These are phyloP conservation scores for Chironomus striatipennis DNA, from an alignment of 1,140 invertebrate species.

Conservation along the genomic window DNA sequence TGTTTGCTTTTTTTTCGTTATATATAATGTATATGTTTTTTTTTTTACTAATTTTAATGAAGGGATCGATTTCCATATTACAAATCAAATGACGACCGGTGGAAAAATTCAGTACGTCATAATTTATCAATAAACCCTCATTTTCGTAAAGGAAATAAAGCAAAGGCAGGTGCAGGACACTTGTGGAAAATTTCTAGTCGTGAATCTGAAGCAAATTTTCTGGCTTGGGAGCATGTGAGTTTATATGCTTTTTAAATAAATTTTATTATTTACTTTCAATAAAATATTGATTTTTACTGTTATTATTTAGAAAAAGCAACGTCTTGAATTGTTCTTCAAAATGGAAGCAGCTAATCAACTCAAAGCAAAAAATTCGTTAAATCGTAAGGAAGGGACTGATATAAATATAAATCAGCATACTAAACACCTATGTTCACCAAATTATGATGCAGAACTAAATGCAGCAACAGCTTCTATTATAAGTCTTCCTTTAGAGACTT, in stretches of 20 bases:
- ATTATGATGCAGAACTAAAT: slow-evolving; percentile 13
- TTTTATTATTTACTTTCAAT: too few species aligned
- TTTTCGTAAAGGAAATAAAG: slow-evolving; percentile 76
- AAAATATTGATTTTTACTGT: too few species aligned
- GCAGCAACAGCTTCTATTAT: slow-evolving; percentile 8
- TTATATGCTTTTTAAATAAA: too few species aligned
- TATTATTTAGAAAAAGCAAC: slow-evolving; percentile 40
- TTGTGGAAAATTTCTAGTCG: slow-evolving; percentile 70
- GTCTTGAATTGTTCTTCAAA: slow-evolving; percentile 40
- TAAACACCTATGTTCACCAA: background rate
- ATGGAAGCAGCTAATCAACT: slow-evolving; percentile 37
- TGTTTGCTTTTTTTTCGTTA: too few species aligned
- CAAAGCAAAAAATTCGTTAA: background rate
- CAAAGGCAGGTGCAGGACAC: slow-evolving; percentile 74
- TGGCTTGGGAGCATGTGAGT: slow-evolving; percentile 41
- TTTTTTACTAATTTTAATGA: background rate
- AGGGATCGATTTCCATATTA: slow-evolving; percentile 80
- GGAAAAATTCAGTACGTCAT: slow-evolving; percentile 84
- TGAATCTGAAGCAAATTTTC: slow-evolving; percentile 40
- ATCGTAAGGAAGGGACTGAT: background rate
- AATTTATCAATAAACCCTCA: slow-evolving; percentile 84
- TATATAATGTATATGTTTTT: background rate
- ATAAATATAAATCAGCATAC: background rate
- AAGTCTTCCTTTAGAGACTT: background rate
- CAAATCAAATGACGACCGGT: slow-evolving; percentile 76